Conservation (phyloP, 1,140 invertebrate species). For the Drosophila rufa region DNA sequence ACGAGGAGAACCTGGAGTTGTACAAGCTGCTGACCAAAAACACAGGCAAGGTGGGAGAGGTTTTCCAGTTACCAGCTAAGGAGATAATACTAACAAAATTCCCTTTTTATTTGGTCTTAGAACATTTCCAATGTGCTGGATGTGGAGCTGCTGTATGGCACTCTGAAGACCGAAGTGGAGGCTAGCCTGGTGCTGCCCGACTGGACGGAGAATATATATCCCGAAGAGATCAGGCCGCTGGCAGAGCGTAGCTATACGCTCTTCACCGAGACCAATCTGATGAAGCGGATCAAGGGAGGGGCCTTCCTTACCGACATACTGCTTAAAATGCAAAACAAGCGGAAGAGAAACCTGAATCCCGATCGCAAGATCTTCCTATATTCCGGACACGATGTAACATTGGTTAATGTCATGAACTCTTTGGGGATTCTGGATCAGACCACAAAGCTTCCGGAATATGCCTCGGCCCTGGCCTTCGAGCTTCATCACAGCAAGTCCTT, state of each 20-base stretch:
- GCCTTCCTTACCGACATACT: constrained; percentile 86
- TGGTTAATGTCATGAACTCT: constrained; percentile 89
- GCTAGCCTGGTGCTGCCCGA: constrained; percentile 89
- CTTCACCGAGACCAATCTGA: constrained; percentile 89
- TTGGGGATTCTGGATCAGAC: constrained; percentile 88
- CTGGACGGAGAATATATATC: constrained; percentile 90
- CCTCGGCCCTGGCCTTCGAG: constrained; percentile 89
- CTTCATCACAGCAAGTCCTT: constrained; percentile 86
- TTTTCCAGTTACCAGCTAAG: too few species aligned
- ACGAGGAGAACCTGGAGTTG: constrained; percentile 87
- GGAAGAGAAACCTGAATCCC: constrained; percentile 69
- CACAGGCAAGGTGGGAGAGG: constrained; percentile 86
- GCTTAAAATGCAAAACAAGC: constrained; percentile 84
- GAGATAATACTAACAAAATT: neutral
- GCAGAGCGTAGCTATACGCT: constrained; percentile 89
- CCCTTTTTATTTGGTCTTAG: constrained; percentile 48
- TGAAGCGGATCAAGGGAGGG: constrained; percentile 91
- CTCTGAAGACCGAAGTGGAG: constrained; percentile 89
- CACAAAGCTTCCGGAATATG: constrained; percentile 89
- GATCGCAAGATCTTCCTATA: constrained; percentile 88
- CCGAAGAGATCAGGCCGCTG: constrained; percentile 88
- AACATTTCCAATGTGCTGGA: constrained; percentile 88
- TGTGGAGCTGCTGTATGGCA: constrained; percentile 91
- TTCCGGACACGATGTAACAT: constrained; percentile 90
- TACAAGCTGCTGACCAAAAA: constrained; percentile 88